Evolutionary conservation across 2,888 invertebrate genomes (phyloP), one percentile per base, ranked within the genome.

Genomic region (Drosophila atripex): DNA sequence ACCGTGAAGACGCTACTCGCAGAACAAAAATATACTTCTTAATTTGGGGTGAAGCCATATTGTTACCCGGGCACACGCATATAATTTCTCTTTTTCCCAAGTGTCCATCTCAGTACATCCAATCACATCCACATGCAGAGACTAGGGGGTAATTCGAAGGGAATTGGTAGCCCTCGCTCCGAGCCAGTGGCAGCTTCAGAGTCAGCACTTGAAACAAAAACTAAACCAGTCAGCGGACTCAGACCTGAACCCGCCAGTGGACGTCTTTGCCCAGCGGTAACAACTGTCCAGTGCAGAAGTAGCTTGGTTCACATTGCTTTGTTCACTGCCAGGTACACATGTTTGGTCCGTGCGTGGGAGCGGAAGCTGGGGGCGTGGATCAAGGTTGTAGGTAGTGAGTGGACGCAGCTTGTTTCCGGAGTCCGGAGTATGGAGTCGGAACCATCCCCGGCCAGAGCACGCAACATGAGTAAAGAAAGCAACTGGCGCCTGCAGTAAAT

Each of bases 201-300:
- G 50, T 30, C 35, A 43, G 23, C 21, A 59, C 23, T 30, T 32
- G 45, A 66, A 56, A 56, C 56, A 23, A 46, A 71, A 58, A 57
- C 61, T 59, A 30, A 66, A 28, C 56, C 58, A 52, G 25, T 41
- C 54, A 30, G 35, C 25, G 43, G 16, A 16, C 41, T 71, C 53
- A 32, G 28, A 51, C 18, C 57, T 16, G 50, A 53, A 51, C 77
- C 53, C 58, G 55, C 71, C 73, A 43, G 51, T 51, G 75, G 53
- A 60, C 73, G 72, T 74, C 80, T 78, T 86, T 86, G 83, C 86
- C 88, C 87, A 80, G 78, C 86, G 85, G 88, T 84, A 86, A 78
- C 78, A 88, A 84, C 74, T 84, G 84, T 84, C 84, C 84, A 64
- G 59, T 53, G 71, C 84, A 84, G 83, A 49, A 73, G 64, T 66